Base-by-base conservation (phyloP, 2,888 invertebrate genomes). In the Iselma pallidipennis region DNA sequence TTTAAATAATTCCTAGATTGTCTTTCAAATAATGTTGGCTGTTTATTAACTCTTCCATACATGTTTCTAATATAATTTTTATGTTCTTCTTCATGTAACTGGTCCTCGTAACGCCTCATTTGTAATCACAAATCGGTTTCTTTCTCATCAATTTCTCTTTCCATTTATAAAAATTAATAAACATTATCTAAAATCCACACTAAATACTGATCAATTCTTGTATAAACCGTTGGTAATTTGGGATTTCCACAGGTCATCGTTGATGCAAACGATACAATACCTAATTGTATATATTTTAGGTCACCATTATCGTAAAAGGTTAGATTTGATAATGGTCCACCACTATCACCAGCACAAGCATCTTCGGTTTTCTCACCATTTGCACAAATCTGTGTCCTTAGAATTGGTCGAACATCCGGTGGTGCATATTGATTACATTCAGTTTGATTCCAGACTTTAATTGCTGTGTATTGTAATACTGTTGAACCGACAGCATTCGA, bases 31-130 rank as follows among this genome's bases (percentile, higher is more conserved):
- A 90, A 83, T 71, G 89, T 86, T 0, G 90, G 90, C 69, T 90
- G 90, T 68, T 85, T 85, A 57, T 87, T 87, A 0, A 91, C 90
- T 67, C 90, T 83, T 21, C 88, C 87, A 66, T 89, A 82, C 90
- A 91, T 91, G 67, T 87, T 77, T 74, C 90, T 88, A 90, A 91
- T 91, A 71, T 89, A 87, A 63, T 89, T 84, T 1, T 86, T 84
- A 72, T 89, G 89, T 74, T 89, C 88, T 73, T 90, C 89, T 16
- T 85, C 85, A 63, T 89, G 83, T 76, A 89, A 84, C 69, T 86
- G 82, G 61, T 90, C 90, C 76, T 90, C 90, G 54, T 89, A 89
- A 25, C 87, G 85, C 9, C 90, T 82, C 42, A 89, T 84, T 72
- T 88, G 87, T 9, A 89, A 82, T 45, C 90, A 82, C 82, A 91